Evolutionary conservation across 2,888 invertebrate species (phyloP), one percentile per base, ranked within the genome.

Genomic region (Lithosia quadra): DNA sequence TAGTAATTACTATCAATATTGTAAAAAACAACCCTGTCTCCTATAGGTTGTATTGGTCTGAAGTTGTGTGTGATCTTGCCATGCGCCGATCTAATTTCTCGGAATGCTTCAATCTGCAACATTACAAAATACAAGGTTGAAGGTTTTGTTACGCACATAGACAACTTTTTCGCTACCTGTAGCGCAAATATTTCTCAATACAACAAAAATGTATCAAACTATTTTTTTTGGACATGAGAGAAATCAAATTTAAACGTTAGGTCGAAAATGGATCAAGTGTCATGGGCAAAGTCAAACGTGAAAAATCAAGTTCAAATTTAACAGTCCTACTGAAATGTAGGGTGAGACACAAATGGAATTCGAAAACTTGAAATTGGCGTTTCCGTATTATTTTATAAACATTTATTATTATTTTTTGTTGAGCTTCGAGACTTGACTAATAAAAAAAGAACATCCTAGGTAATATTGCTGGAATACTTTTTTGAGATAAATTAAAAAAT

Each of bases 61-160:
- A 97, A 98, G 90, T 98, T 98, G 85, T 98, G 97, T 0, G 96
- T 96, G 73, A 98, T 93, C 77, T 95, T 95, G 4, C 97, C 98
- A 65, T 96, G 96, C 13, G 95, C 92, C 2, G 96, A 96, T 64
- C 95, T 95, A 55, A 98, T 92, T 75, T 96, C 95, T 59, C 98
- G 96, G 86, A 98, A 98, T 63, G 95, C 95, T 82, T 96, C 96
- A 71, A 98, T 94, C 98, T 98, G 93, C 7, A 71, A 71, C 72
- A 77, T 79, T 67, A 73, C 55, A 67, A 60, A 53, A 64, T 64
- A 28, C 63, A 72, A 59, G 69, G 53, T 65, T 61, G n/a, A 24
- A n/a, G 13, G 8, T 56, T 43, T 21, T 64, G 61, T 64, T 68
- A 59, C 64, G 33, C 28, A 33, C 18, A 28, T 43, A 24, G 36